Base-by-base conservation (phyloP, 1,140 invertebrate species). In the Carcinoscorpius rotundicauda region DNA sequence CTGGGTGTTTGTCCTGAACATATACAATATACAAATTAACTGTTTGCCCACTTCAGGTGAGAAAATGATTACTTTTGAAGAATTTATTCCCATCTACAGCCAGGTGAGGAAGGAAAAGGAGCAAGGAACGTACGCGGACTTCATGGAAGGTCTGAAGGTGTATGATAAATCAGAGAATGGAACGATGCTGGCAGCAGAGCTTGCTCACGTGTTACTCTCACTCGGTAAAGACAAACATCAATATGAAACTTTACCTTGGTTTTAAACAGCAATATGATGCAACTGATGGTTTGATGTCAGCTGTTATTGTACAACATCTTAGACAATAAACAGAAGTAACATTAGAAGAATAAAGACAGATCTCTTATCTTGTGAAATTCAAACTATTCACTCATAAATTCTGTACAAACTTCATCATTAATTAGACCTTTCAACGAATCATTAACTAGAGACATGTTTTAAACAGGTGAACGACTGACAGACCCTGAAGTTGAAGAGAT, bases 81-180 rank as follows among this genome's bases (percentile, higher is more conserved):
- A 99, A 84, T 98, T 98, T 84, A 83, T 98, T 73, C 95, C 97
- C 72, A 97, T 99, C 80, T 98, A 87, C 85, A 86, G 88, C 78
- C 91, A 96, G 80, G 85, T 91, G 70, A 91, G 92, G 80, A 93
- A 96, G 80, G 92, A 97, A 79, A 97, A 97, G 82, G 96, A 98
- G 76, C 87, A 90, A 74, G 97, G 97, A 69, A 89, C 89, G 75
- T 96, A 90, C 78, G 95, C 97, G 77, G 97, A 99, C 81, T 99
- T 98, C 85, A 84, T 97, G 77, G 97, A 99, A 82, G 97, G 93
- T 83, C 84, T 99, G 81, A 98, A 98, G 80, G 85, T 97, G 74
- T 98, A 98, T 83, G 96, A 99, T 85, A 96, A 98, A 81, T 84
- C 86, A 76, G 95, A 98, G 78, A 92, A 98, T 73, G 97, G 97